Conservation (phyloP, 2,113 vertebrate species). For the Casuarius casuarius region DNA sequence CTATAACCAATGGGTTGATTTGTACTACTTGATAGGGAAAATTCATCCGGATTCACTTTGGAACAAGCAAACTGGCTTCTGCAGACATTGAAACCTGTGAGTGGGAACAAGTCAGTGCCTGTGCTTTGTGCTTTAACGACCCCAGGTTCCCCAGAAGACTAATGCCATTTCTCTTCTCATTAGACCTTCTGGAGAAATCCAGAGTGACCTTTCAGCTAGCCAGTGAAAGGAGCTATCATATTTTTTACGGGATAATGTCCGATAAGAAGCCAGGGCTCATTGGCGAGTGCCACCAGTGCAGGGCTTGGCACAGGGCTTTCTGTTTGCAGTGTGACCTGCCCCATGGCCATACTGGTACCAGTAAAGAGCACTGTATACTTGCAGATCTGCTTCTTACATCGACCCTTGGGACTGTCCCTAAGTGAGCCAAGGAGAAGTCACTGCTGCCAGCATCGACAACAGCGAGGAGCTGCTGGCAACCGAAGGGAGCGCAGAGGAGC, state of each 20-base stretch:
- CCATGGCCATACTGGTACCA: neutral
- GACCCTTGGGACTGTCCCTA: constrained; percentile 84
- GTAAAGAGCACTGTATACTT: neutral
- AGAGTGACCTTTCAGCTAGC: constrained; percentile 86
- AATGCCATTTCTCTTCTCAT: neutral
- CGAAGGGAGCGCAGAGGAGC: constrained; percentile 70
- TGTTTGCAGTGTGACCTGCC: neutral
- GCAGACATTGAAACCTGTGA: constrained; percentile 95
- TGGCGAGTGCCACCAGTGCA: constrained; percentile 68
- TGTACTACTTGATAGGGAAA: constrained; percentile 82
- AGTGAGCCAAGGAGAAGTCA: constrained; percentile 82
- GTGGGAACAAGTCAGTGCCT: neutral
- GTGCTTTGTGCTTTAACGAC: neutral
- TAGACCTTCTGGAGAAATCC: constrained; percentile 88
- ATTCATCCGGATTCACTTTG: constrained; percentile 96
- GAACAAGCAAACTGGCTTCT: constrained; percentile 90
- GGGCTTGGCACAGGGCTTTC: neutral
- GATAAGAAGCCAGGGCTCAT: constrained; percentile 78
- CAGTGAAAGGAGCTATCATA: constrained; percentile 86
- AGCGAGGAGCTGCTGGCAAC: constrained; percentile 78
- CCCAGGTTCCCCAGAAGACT: neutral
- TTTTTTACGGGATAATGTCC: constrained; percentile 87
- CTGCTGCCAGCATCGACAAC: constrained; percentile 81
- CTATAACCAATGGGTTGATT: neutral
- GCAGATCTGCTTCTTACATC: constrained; percentile 86